Percentiles rank a stretch among this genome's conserved stretches.
Evolutionary conservation across 2,888 invertebrate species (phyloP).

Genomic region (Plebejus argus): DNA sequence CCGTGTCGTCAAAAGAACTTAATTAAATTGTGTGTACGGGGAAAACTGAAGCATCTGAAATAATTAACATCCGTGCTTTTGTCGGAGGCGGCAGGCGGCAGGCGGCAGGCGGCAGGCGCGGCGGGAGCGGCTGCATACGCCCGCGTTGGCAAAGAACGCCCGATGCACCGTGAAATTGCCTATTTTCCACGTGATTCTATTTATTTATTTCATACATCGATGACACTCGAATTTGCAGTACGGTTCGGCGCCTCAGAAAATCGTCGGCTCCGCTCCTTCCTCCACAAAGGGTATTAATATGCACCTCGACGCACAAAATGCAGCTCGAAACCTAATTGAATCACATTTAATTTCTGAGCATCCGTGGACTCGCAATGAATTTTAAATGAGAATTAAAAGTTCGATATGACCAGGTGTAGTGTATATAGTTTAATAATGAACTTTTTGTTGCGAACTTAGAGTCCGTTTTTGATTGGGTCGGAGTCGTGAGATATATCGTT

Average conservation of each 20-base stretch:
- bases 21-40: conserved; percentile 27
- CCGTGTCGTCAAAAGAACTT: conserved; percentile 20
- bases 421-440: conserved; percentile 55
- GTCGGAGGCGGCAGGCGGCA: conserved; percentile 55
- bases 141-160: conserved; percentile 65
- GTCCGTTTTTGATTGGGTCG: conserved; percentile 56
- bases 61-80: conserved; percentile 67
- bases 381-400: conserved; percentile 58
- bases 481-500: conserved; percentile 66
- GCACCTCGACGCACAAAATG: conserved; percentile 41
- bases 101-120: conserved; percentile 52
- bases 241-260: conserved; percentile 59
- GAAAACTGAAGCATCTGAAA: conserved; percentile 47
- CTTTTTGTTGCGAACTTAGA: conserved; percentile 52
- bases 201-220: conserved; percentile 77
- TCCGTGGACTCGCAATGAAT: conserved; percentile 56
- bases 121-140: conserved; percentile 32
- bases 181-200: conserved; percentile 80
- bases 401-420: conserved; percentile 56
- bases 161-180: conserved; percentile 81
- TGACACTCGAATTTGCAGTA: conserved; percentile 65
- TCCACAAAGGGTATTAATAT: conserved; percentile 41
- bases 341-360: conserved; percentile 55
- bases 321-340: conserved; percentile 47
- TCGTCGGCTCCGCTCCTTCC: conserved; percentile 38